phyloP scores from a whole-genome alignment of 2,888 invertebrate species.

The Dryococelus australis region DNA sequence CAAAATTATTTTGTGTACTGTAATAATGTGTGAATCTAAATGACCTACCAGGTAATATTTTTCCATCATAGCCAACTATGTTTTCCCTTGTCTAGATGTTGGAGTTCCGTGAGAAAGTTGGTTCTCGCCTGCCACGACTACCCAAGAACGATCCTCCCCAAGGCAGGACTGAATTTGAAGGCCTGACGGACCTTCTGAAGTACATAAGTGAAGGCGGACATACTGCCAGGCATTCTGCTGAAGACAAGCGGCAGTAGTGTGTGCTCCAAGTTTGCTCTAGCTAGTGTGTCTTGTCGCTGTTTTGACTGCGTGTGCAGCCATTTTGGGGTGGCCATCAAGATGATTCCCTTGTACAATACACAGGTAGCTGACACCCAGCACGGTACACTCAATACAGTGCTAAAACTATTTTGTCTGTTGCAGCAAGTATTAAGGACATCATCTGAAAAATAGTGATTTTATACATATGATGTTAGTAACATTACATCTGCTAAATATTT shows the following conservation, averaged over 20 bases:
- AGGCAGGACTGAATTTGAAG: slow-evolving; percentile 87
- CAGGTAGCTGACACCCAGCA: neutral
- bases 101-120: slow-evolving; percentile 85
- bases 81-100: slow-evolving; percentile 66
- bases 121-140: slow-evolving; percentile 75
- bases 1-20: too few species aligned
- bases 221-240: neutral
- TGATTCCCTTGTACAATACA: neutral
- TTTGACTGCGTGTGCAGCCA: neutral
- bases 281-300: neutral
- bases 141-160: slow-evolving; percentile 80
- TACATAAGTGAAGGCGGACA: slow-evolving; percentile 63
- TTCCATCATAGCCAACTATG: neutral
- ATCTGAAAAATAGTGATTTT: too few species aligned
- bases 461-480: too few species aligned
- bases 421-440: too few species aligned
- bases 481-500: too few species aligned
- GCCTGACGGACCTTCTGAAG: slow-evolving; percentile 82
- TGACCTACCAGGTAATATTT: too few species aligned
- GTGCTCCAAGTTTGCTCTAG: neutral
- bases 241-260: neutral
- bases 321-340: neutral
- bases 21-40: too few species aligned
- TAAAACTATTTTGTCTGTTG: too few species aligned
- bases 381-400: too few species aligned